Evolutionary conservation across 2,113 vertebrate species (phyloP).

Genomic region (Otolemur garnettii): DNA sequence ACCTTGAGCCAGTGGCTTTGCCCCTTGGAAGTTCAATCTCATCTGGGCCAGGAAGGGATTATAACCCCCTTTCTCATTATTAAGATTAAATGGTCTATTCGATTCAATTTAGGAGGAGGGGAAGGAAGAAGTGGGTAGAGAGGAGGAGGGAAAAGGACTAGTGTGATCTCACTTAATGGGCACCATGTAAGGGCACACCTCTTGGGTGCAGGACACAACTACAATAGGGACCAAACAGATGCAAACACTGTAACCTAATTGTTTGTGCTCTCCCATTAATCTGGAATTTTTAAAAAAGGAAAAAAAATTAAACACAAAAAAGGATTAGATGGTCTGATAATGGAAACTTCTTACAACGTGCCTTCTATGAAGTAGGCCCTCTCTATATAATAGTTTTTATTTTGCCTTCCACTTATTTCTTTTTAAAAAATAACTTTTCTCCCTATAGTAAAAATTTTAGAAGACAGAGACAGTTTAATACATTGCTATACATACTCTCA

Average conservation of each 20-base stretch:
- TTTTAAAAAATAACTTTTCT: not conserved
- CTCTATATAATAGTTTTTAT: not conserved
- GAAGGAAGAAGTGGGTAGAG: too few relatives aligned
- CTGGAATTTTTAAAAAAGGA: too few relatives aligned
- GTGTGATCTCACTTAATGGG: too few relatives aligned
- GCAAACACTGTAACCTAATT: too few relatives aligned
- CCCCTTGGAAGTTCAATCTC: not conserved
- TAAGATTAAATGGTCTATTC: not conserved
- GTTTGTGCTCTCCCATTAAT: too few relatives aligned
- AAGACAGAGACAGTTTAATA: conserved; percentile 55
- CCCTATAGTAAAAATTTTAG: not conserved
- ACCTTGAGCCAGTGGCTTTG: not conserved
- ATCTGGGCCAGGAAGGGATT: not conserved
- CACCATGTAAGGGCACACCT: too few relatives aligned
- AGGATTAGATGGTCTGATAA: not conserved
- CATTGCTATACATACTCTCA: not conserved
- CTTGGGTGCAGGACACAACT: too few relatives aligned
- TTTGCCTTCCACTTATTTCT: not conserved
- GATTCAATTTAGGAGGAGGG: too few relatives aligned
- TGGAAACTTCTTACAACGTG: not conserved
- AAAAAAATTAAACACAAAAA: too few relatives aligned
- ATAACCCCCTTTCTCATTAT: not conserved
- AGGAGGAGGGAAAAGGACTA: too few relatives aligned
- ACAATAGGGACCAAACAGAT: too few relatives aligned
- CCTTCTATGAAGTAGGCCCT: not conserved